A percentile compares a stretch with the other conserved stretches of the same genome.
These are phyloP conservation scores for Scaptomyza graminum DNA, from an alignment of 1,140 invertebrate genomes.

Conservation along the genomic window DNA sequence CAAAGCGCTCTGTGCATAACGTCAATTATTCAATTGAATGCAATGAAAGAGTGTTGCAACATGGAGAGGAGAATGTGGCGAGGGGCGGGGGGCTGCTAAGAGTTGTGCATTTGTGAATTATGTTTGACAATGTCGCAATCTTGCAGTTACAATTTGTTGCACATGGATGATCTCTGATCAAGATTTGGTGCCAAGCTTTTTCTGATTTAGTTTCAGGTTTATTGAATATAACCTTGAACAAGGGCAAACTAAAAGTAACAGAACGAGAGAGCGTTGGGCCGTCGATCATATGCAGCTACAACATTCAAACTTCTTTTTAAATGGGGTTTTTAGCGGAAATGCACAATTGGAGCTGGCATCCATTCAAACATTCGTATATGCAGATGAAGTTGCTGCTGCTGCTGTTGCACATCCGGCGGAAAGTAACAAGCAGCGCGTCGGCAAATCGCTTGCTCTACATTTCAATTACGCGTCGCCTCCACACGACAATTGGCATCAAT, in stretches of 20 bases:
- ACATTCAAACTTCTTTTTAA: not conserved
- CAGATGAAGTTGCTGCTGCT: conserved; percentile 36
- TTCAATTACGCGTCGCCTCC: conserved; percentile 61
- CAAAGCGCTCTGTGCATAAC: conserved; percentile 39
- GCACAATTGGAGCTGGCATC: conserved; percentile 30
- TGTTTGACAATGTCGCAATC: conserved; percentile 32
- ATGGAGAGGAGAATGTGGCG: not conserved
- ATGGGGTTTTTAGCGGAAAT: conserved; percentile 21
- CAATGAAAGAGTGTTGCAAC: conserved; percentile 9
- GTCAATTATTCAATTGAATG: conserved; percentile 79
- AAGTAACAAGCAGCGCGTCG: conserved; percentile 5
- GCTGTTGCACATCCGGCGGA: conserved; percentile 37
- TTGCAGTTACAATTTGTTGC: conserved; percentile 14
- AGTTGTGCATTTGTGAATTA: not conserved
- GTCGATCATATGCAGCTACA: not conserved
- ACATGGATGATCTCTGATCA: not conserved
- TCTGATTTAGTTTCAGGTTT: no score
- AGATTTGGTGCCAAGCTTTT: no score
- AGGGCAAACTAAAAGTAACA: no score
- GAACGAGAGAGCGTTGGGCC: not conserved
- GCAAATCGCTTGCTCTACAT: conserved; percentile 57
- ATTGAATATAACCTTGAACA: no score
- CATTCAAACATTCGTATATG: conserved; percentile 3
- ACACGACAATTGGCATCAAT: conserved; percentile 63
- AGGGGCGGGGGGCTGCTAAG: not conserved